Percentiles rank a stretch among this genome's conserved stretches.
Evolutionary conservation across 2,888 invertebrate species (phyloP).

Genomic region (Oxycera nigricornis): DNA sequence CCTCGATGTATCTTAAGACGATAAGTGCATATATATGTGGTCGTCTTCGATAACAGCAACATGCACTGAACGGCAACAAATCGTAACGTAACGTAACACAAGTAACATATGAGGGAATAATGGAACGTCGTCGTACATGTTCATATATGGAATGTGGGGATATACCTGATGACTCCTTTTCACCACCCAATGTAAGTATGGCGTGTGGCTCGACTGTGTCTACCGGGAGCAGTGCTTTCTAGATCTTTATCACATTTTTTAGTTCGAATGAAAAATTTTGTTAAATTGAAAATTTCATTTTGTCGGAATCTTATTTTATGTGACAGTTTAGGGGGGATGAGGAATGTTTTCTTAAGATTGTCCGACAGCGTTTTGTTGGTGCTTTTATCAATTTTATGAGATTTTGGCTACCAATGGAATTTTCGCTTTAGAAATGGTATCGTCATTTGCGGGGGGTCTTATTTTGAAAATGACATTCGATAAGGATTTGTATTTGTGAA

Average conservation of each 20-base stretch:
- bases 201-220: background rate
- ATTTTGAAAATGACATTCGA: too few species aligned
- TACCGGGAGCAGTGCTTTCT: background rate
- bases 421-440: background rate
- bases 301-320: slow-evolving; percentile 30
- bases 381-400: slow-evolving; percentile 3
- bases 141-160: background rate
- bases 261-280: slow-evolving; percentile 1
- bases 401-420: background rate
- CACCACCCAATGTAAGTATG: background rate
- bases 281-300: slow-evolving; percentile 38
- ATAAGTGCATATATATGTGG: background rate
- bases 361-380: background rate
- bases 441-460: slow-evolving; percentile 4
- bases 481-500: too few species aligned
- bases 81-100: background rate
- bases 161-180: slow-evolving; percentile 3
- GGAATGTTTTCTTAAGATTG: slow-evolving; percentile 24
- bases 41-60: background rate
- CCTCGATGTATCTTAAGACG: slow-evolving; percentile 3
- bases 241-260: slow-evolving; percentile 35
- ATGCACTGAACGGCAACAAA: background rate
- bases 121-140: slow-evolving; percentile 10
- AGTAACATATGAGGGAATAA: background rate
- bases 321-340: slow-evolving; percentile 1